These are phyloP conservation scores for Tupaia tana DNA, from an alignment of 2,113 vertebrate genomes.

Conservation along the genomic window DNA sequence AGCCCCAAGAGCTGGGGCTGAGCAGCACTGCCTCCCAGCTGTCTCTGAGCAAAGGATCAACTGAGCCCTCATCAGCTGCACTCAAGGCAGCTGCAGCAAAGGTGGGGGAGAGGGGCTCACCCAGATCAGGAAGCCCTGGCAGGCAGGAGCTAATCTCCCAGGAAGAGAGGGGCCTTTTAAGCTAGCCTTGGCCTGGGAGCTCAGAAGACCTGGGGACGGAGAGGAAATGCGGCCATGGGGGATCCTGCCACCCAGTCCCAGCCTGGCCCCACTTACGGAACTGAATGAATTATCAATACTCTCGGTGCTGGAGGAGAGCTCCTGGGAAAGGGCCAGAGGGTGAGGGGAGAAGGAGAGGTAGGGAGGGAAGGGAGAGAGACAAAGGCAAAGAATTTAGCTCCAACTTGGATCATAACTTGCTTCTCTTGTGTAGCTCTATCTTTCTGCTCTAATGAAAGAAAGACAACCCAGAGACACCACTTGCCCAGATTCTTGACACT, in stretches of 20 bases:
- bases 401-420: constrained; percentile 28
- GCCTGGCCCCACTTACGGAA: constrained; percentile 92
- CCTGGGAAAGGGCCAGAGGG: constrained; percentile 89
- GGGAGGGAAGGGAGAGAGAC: constrained; percentile 81
- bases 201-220: constrained; percentile 57
- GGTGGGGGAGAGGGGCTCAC: not conserved
- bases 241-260: constrained; percentile 84
- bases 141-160: not conserved
- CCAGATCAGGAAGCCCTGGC: not conserved
- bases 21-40: not conserved
- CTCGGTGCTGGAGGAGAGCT: constrained; percentile 93
- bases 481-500: constrained; percentile 5
- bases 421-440: constrained; percentile 30
- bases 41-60: not conserved
- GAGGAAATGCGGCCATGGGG: constrained; percentile 88
- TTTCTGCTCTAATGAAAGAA: constrained; percentile 34
- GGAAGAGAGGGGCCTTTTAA: constrained; percentile 29
- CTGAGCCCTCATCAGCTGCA: not conserved
- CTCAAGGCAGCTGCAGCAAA: not conserved
- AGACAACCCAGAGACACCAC: not conserved
- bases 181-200: not conserved
- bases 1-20: not conserved
- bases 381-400: constrained; percentile 88
- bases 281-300: constrained; percentile 91
- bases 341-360: constrained; percentile 68